phyloP scores from a whole-genome alignment of 1,140 invertebrate genomes.

The Hermetia illucens region DNA sequence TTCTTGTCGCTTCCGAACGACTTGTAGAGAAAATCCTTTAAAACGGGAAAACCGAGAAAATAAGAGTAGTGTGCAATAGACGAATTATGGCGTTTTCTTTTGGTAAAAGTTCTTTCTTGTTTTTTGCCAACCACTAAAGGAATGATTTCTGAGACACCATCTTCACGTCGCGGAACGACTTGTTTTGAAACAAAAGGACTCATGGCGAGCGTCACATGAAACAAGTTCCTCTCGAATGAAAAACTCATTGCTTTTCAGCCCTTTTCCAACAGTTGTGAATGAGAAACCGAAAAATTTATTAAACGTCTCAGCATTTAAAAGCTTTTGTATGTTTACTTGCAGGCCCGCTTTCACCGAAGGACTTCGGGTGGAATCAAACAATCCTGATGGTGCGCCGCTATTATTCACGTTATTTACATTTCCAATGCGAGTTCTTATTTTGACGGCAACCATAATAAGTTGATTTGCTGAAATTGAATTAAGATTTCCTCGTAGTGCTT shows the following conservation, averaged over 20 bases:
- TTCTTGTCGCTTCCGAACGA: background rate
- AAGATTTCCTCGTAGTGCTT: no score
- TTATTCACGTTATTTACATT: no score
- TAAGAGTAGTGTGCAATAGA: background rate
- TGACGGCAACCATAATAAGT: constrained; percentile 1
- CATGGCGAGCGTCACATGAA: no score
- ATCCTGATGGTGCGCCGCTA: background rate
- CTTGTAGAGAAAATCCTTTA: background rate
- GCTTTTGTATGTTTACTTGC: background rate
- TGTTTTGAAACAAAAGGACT: no score
- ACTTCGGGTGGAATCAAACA: background rate
- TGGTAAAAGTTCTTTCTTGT: background rate
- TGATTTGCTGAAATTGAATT: constrained; percentile 2
- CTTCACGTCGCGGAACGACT: no score
- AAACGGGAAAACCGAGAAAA: background rate
- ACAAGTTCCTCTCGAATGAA: no score
- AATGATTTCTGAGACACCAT: no score
- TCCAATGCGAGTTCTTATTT: background rate
- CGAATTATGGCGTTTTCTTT: background rate
- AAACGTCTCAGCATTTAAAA: background rate
- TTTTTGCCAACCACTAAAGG: background rate
- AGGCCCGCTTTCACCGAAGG: no score
- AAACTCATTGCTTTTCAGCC: no score
- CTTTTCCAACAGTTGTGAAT: no score
- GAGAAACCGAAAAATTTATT: background rate